Conservation (phyloP, 1,140 invertebrate species). For the Chymomyza costata region DNA sequence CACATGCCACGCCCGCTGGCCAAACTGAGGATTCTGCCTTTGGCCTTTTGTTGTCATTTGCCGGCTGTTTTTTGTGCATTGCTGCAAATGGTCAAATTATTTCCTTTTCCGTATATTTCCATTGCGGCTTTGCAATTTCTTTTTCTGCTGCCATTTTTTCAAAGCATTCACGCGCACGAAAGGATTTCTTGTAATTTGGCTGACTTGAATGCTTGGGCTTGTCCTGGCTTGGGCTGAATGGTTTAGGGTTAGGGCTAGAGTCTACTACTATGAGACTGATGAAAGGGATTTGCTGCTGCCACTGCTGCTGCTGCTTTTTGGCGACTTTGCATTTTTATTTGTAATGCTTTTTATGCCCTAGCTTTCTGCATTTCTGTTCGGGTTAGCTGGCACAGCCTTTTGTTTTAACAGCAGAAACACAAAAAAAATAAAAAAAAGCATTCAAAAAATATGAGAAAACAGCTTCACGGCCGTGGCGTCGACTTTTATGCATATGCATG, state of each 20-base stretch:
- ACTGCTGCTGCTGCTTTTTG: slow-evolving; percentile 44
- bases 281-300: slow-evolving; percentile 54
- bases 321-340: slow-evolving; percentile 71
- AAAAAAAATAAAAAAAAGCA: no score
- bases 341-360: slow-evolving; percentile 42
- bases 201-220: slow-evolving; percentile 56
- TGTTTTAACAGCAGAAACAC: no score
- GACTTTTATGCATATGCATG: slow-evolving; percentile 9
- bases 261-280: slow-evolving; percentile 32
- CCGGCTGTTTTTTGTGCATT: slow-evolving; percentile 29
- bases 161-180: slow-evolving; percentile 72
- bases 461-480: no score
- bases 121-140: slow-evolving; percentile 34
- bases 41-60: slow-evolving; percentile 41
- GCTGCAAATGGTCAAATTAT: slow-evolving; percentile 69
- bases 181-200: slow-evolving; percentile 72
- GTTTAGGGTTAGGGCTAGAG: slow-evolving; percentile 12
- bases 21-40: slow-evolving; percentile 21
- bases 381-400: no score
- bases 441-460: no score
- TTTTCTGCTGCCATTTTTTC: slow-evolving; percentile 20
- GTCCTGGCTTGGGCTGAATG: no score
- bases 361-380: slow-evolving; percentile 13
- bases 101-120: slow-evolving; percentile 69
- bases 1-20: not conserved